phyloP scores from a whole-genome alignment of 2,888 invertebrate species.

The Argyresthia goedartella region DNA sequence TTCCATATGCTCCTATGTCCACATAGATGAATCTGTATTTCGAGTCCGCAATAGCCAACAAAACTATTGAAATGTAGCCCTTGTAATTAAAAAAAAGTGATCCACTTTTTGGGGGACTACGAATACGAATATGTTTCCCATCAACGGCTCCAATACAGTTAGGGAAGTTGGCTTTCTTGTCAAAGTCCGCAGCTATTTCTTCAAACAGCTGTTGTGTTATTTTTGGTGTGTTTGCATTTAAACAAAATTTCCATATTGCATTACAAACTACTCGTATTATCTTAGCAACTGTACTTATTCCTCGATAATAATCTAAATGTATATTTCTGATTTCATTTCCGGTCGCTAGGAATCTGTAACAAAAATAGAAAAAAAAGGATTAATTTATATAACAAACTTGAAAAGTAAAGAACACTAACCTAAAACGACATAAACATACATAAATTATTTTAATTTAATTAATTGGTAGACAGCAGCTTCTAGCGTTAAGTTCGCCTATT shows the following conservation, averaged over 20 bases:
- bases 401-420: constrained; percentile 12
- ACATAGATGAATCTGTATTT: constrained; percentile 12
- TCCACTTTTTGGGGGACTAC: constrained; percentile 12
- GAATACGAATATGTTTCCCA: constrained; percentile 6
- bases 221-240: neutral
- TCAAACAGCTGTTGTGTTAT: constrained; percentile 1
- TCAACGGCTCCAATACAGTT: constrained; percentile 4
- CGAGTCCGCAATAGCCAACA: constrained; percentile 14
- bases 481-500: neutral
- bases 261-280: constrained; percentile 5
- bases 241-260: constrained; percentile 3
- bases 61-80: constrained; percentile 14
- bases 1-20: constrained; percentile 10
- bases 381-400: constrained; percentile 14
- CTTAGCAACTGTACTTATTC: constrained; percentile 14
- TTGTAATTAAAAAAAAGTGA: constrained; percentile 17
- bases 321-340: constrained; percentile 1
- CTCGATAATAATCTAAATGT: constrained; percentile 3
- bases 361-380: constrained; percentile 3
- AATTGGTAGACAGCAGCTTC: constrained; percentile 10
- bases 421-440: constrained; percentile 11
- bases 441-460: constrained; percentile 13
- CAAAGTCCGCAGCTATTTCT: constrained; percentile 3
- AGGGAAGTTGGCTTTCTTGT: constrained; percentile 3
- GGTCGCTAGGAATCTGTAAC: constrained; percentile 9